These are phyloP conservation scores for Danio kyathit DNA, from an alignment of 2,797 vertebrate species.

Conservation along the genomic window DNA sequence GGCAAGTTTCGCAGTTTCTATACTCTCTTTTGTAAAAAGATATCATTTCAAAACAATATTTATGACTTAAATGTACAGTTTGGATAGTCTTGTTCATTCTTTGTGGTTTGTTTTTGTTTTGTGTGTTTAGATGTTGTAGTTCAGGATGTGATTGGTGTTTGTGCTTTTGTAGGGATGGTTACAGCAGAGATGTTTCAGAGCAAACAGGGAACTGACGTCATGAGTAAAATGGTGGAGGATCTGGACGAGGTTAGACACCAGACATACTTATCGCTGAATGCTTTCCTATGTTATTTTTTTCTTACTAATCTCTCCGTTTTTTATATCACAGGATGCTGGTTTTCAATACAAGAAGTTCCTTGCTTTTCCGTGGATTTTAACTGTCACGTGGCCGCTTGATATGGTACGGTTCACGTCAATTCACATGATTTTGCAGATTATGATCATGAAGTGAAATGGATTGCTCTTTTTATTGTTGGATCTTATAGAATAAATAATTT, in stretches of 20 bases:
- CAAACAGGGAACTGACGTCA: constrained; percentile 81
- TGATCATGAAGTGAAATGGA: background rate
- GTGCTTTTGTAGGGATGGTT: constrained; percentile 82
- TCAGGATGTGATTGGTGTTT: constrained; percentile 5
- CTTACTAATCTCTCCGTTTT: background rate
- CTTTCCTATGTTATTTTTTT: background rate
- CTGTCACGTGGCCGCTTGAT: constrained; percentile 92
- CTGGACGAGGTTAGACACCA: constrained; percentile 83
- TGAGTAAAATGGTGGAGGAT: constrained; percentile 89
- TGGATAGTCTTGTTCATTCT: background rate
- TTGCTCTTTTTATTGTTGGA: background rate
- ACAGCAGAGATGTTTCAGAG: constrained; percentile 93
- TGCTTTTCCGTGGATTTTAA: constrained; percentile 95
- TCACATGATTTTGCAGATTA: background rate
- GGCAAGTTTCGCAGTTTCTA: constrained; percentile 70
- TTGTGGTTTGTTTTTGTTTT: background rate
- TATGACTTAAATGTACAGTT: background rate
- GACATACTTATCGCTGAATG: background rate
- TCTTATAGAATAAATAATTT: background rate
- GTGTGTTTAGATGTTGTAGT: background rate
- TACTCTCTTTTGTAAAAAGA: background rate
- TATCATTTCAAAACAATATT: background rate
- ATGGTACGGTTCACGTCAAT: constrained; percentile 73
- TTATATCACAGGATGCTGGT: constrained; percentile 79
- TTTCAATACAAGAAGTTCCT: constrained; percentile 94